Evolutionary conservation across 2,113 vertebrate species (phyloP).

Genomic region (Stigmatopora nigra): DNA sequence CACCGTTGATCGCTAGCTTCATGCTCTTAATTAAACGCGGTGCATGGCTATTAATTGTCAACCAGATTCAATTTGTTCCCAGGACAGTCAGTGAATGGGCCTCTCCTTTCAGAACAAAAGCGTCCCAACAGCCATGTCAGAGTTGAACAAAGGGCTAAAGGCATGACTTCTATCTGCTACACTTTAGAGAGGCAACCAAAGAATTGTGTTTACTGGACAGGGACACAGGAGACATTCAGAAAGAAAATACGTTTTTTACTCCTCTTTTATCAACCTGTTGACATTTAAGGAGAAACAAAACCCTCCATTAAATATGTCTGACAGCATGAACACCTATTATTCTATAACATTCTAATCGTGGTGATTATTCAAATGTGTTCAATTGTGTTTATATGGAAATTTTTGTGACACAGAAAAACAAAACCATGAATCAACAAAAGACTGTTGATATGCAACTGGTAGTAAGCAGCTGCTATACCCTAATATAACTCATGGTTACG

Average conservation of each 20-base stretch:
- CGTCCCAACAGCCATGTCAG: conserved; percentile 61
- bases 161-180: conserved; percentile 52
- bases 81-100: conserved; percentile 56
- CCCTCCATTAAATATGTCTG: conserved; percentile 33
- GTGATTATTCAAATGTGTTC: conserved; percentile 43
- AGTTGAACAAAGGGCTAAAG: conserved; percentile 58
- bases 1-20: conserved; percentile 54
- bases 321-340: conserved; percentile 28
- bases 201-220: conserved; percentile 50
- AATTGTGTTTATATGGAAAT: conserved; percentile 42
- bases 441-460: conserved; percentile 72
- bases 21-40: conserved; percentile 73
- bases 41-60: conserved; percentile 71
- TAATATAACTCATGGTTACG: conserved; percentile 76
- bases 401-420: conserved; percentile 70
- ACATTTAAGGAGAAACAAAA: conserved; percentile 36
- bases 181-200: conserved; percentile 33
- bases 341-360: conserved; percentile 48
- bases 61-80: conserved; percentile 71
- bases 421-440: conserved; percentile 70
- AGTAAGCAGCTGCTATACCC: conserved; percentile 68
- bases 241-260: conserved; percentile 20
- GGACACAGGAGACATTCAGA: conserved; percentile 31
- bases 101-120: conserved; percentile 64
- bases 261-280: conserved; percentile 1